These are phyloP conservation scores for Phoeniculus purpureus DNA, from an alignment of 2,797 vertebrate genomes.

Conservation along the genomic window DNA sequence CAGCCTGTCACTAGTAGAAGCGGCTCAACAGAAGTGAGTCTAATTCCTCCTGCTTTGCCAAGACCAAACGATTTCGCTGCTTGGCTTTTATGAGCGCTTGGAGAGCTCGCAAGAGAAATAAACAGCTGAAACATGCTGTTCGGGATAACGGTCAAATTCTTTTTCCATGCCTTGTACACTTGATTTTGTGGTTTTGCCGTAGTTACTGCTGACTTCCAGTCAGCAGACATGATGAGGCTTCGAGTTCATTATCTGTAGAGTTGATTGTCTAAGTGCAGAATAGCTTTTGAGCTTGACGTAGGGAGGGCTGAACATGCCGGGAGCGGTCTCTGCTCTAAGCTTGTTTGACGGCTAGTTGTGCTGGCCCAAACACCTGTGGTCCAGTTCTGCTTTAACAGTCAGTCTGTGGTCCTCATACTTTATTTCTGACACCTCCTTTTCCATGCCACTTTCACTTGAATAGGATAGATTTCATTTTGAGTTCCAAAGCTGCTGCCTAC, in stretches of 20 bases:
- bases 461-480: not conserved
- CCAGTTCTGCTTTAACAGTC: not conserved
- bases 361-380: not conserved
- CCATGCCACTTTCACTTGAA: not conserved
- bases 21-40: not conserved
- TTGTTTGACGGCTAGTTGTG: not conserved
- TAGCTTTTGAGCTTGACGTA: not conserved
- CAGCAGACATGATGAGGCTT: not conserved
- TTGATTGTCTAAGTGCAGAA: not conserved
- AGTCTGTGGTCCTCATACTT: not conserved
- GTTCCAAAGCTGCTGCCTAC: not conserved
- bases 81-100: constrained; percentile 8
- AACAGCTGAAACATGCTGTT: not conserved
- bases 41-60: not conserved
- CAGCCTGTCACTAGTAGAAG: not conserved
- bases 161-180: not conserved
- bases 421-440: not conserved
- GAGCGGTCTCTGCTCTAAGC: not conserved
- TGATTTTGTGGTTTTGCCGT: constrained; percentile 31
- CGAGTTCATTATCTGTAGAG: not conserved
- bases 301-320: not conserved
- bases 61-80: not conserved
- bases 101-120: not conserved
- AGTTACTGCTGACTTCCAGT: constrained; percentile 17
- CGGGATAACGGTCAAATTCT: not conserved